Evolutionary conservation across 2,113 vertebrate genomes (phyloP), one percentile per base, ranked within the genome.

Genomic region (Numida meleagris): DNA sequence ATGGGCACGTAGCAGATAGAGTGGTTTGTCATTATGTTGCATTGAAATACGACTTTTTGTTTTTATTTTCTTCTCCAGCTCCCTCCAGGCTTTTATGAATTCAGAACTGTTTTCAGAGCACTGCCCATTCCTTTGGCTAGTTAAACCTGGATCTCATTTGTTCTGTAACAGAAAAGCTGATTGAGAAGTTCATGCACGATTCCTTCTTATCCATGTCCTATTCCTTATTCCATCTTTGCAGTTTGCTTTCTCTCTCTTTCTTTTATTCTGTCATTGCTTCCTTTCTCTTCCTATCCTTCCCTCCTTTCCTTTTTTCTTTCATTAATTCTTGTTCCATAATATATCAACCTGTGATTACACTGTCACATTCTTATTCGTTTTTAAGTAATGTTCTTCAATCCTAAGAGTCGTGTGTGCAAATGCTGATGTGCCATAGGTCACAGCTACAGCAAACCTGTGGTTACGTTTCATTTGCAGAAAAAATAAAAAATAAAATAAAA

Each of bases 381-480:
- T 93, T 23, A 61, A 55, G 38, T 1, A 65, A 45, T 1, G 6
- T 27, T 34, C 65, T 45, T 59, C n/a, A 70, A 0, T 25, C 73
- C 68, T 58, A 51, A 42, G 27, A 53, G 34, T 7, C 2, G 3
- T 15, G 14, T 50, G 62, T 17, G 34, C 25, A 18, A 3, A 21
- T 4, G 29, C 5, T 17, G 3, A 19, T 5, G 12, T 25, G 50
- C 46, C 48, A 13, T 10, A 59, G 29, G 62, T 42, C 62, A 46
- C 21, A 59, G 14, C 8, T 6, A 3, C 0, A 2, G 17, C 58
- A 48, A 67, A 34, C 6, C 38, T 18, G 2, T 0, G n/a, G 40
- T 34, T 58, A 79, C 23, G 4, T 9, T 36, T 55, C 24, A 25
- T 8, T 15, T 1, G n/a, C 45, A 61, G 33, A 9, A 14, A 8